Evolutionary conservation across 2,113 vertebrate genomes (phyloP).

Genomic region (Chunga burmeisteri): DNA sequence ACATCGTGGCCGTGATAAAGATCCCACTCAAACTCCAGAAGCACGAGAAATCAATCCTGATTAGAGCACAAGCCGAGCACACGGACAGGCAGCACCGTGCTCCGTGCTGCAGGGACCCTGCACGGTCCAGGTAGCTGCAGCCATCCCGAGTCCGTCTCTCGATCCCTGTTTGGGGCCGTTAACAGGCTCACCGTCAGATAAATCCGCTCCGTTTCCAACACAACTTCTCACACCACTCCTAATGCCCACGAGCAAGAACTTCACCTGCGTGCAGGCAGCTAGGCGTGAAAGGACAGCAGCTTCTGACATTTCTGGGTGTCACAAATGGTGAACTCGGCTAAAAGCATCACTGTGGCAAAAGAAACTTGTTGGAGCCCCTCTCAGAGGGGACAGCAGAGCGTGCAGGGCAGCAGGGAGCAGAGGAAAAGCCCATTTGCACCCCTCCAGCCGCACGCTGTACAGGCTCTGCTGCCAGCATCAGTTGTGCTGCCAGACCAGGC

Average conservation of each 20-base stretch:
- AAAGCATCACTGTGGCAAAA: neutral
- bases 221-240: neutral
- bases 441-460: neutral
- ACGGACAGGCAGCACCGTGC: accelerated
- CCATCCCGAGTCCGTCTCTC: neutral
- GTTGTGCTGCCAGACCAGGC: neutral
- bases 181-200: neutral
- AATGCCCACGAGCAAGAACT: accelerated
- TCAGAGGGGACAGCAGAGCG: accelerated
- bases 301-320: neutral
- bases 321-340: neutral
- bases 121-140: accelerated
- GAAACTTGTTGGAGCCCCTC: neutral
- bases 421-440: accelerated
- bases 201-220: neutral
- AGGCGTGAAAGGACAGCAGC: neutral
- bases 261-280: accelerated
- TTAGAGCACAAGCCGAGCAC: neutral
- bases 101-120: neutral
- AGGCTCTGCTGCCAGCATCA: neutral
- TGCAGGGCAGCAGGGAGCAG: neutral
- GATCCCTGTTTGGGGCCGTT: accelerated
- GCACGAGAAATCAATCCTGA: neutral
- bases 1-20: accelerated
- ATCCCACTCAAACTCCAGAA: neutral